Percentiles rank a stretch among this genome's conserved stretches.
These are phyloP conservation scores for Ostrea edulis DNA, from an alignment of 1,140 invertebrate genomes.

Conservation along the genomic window DNA sequence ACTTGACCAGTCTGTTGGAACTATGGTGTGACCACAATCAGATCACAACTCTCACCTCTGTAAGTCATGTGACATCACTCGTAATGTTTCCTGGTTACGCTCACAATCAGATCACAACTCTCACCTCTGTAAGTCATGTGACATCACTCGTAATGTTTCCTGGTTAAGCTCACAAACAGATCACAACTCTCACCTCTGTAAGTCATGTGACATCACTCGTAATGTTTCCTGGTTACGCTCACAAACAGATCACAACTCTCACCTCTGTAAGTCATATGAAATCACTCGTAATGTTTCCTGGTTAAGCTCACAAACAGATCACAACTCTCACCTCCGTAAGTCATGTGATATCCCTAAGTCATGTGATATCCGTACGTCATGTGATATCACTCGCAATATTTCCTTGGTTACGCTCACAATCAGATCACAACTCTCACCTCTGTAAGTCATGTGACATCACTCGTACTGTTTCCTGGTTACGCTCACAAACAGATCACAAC, in stretches of 20 bases:
- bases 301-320: constrained; percentile 86
- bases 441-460: constrained; percentile 72
- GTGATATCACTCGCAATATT: not conserved
- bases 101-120: constrained; percentile 89
- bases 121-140: constrained; percentile 83
- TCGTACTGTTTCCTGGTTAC: too few relatives aligned
- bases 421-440: constrained; percentile 87
- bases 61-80: constrained; percentile 68
- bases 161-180: constrained; percentile 85
- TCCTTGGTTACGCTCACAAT: constrained; percentile 83
- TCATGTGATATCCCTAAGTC: constrained; percentile 38
- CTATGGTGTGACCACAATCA: constrained; percentile 95
- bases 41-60: constrained; percentile 86
- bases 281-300: too few relatives aligned
- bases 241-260: constrained; percentile 89
- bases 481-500: constrained; percentile 88
- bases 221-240: constrained; percentile 65
- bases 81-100: too few relatives aligned
- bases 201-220: constrained; percentile 58
- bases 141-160: too few relatives aligned
- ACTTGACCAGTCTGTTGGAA: constrained; percentile 89
- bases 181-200: constrained; percentile 86
- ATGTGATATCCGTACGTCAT: constrained; percentile 76
- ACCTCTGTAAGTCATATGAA: constrained; percentile 81
- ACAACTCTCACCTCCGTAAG: constrained; percentile 85